Conservation (phyloP, 1,140 invertebrate species). For the Tribolium madens region DNA sequence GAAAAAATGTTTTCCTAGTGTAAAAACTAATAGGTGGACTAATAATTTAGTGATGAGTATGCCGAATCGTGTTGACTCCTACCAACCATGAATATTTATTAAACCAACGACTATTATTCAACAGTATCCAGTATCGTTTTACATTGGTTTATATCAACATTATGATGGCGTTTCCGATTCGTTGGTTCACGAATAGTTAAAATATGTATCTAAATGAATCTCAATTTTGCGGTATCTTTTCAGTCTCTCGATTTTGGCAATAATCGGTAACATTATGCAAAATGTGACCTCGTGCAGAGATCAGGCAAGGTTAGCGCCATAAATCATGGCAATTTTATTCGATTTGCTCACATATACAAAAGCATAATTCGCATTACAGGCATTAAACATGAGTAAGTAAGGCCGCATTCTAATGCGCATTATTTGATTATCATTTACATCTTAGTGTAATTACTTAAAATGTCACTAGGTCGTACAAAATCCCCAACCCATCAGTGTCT, state of each 20-base stretch:
- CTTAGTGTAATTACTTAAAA: constrained; percentile 17
- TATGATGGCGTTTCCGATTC: background rate
- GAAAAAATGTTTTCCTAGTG: too few species aligned
- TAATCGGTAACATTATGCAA: background rate
- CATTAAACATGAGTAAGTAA: constrained; percentile 8
- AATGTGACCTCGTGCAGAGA: background rate
- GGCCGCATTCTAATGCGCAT: constrained; percentile 30
- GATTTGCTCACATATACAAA: constrained; percentile 8
- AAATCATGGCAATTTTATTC: constrained; percentile 5
- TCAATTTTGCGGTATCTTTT: background rate
- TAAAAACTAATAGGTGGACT: too few species aligned
- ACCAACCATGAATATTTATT: background rate
- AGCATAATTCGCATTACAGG: background rate
- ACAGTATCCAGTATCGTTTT: background rate
- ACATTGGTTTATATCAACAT: background rate
- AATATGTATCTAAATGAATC: background rate
- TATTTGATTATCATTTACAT: constrained; percentile 32
- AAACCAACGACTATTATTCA: background rate
- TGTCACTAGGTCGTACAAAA: constrained; percentile 24
- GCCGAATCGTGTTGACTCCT: background rate
- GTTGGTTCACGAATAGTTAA: background rate
- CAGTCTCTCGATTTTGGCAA: background rate
- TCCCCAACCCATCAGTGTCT: constrained; percentile 25
- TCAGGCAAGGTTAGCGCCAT: background rate
- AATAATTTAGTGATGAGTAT: background rate